Conservation (phyloP, 2,113 vertebrate species). For the Caloenas nicobarica region DNA sequence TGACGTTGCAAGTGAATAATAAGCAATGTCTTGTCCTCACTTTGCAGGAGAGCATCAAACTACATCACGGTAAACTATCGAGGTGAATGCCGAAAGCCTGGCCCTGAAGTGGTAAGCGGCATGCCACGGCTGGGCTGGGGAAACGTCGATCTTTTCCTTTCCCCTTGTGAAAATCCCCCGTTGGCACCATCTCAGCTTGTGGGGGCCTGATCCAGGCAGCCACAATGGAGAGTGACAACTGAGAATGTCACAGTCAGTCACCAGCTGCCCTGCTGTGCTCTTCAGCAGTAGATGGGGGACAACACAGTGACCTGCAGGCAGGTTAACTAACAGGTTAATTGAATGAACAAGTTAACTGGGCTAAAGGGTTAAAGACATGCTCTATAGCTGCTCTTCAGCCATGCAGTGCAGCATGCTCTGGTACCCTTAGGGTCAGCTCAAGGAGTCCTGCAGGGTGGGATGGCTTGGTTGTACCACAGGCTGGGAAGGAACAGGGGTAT, state of each 20-base stretch:
- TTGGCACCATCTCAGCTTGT: rapidly evolving
- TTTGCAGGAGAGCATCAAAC: constrained; percentile 57
- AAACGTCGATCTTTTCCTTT: background rate
- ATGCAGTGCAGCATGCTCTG: rapidly evolving
- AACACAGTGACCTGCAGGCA: background rate
- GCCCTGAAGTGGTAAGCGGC: constrained; percentile 45
- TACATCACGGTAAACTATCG: constrained; percentile 41
- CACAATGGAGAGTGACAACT: background rate
- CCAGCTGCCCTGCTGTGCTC: background rate
- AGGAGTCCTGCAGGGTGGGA: background rate
- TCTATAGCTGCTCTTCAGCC: background rate
- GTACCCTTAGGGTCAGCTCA: background rate
- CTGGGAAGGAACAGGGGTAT: background rate
- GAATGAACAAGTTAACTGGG: background rate
- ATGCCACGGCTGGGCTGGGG: background rate
- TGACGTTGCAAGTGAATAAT: constrained; percentile 11
- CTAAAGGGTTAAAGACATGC: background rate
- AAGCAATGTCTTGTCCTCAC: constrained; percentile 17
- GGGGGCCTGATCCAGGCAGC: background rate
- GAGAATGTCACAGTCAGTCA: background rate
- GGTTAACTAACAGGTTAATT: background rate
- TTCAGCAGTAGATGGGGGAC: background rate
- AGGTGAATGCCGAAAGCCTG: constrained; percentile 59
- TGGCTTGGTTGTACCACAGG: rapidly evolving
- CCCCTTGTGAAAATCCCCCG: background rate